Percentiles rank a stretch among this genome's conserved stretches.
These are phyloP conservation scores for Drosophila subquinaria DNA, from an alignment of 2,888 invertebrate genomes.

Conservation along the genomic window DNA sequence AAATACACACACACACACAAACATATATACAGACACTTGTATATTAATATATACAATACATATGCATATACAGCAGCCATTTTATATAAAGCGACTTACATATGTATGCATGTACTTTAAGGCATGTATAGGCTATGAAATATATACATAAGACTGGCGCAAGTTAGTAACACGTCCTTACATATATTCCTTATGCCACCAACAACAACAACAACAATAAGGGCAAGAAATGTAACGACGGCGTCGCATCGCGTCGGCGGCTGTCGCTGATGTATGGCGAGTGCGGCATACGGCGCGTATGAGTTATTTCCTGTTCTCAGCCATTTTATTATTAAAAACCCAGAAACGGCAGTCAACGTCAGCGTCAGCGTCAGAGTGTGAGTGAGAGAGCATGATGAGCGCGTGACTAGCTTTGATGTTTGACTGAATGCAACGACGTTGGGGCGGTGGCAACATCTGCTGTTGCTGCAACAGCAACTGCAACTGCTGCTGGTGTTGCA, in stretches of 20 bases:
- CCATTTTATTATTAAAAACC: slow-evolving; percentile 75
- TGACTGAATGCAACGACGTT: slow-evolving; percentile 67
- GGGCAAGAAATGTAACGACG: slow-evolving; percentile 28
- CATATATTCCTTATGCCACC: slow-evolving; percentile 43
- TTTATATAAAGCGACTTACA: slow-evolving; percentile 33
- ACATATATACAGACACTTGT: slow-evolving; percentile 5
- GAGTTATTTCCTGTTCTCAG: slow-evolving; percentile 73
- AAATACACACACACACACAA: slow-evolving; percentile 28
- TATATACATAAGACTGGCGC: slow-evolving; percentile 55
- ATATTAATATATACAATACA: slow-evolving; percentile 38
- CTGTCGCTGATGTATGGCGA: slow-evolving; percentile 76
- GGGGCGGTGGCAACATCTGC: slow-evolving; percentile 31
- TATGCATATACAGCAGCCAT: slow-evolving; percentile 28
- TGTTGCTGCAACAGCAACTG: slow-evolving; percentile 5
- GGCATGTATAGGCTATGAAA: slow-evolving; percentile 48
- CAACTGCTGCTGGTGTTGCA: slow-evolving; percentile 52
- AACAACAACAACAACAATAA: slow-evolving; percentile 14
- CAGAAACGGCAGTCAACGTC: slow-evolving; percentile 21
- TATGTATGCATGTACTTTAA: slow-evolving; percentile 12
- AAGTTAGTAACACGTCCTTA: slow-evolving; percentile 78
- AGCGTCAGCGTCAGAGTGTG: slow-evolving; percentile 19
- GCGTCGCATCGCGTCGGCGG: slow-evolving; percentile 34
- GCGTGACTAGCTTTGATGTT: slow-evolving; percentile 78
- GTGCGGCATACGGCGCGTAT: slow-evolving; percentile 79
- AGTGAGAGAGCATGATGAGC: slow-evolving; percentile 33